Conservation (phyloP, 2,113 vertebrate genomes). For the Glaucomys volans region DNA sequence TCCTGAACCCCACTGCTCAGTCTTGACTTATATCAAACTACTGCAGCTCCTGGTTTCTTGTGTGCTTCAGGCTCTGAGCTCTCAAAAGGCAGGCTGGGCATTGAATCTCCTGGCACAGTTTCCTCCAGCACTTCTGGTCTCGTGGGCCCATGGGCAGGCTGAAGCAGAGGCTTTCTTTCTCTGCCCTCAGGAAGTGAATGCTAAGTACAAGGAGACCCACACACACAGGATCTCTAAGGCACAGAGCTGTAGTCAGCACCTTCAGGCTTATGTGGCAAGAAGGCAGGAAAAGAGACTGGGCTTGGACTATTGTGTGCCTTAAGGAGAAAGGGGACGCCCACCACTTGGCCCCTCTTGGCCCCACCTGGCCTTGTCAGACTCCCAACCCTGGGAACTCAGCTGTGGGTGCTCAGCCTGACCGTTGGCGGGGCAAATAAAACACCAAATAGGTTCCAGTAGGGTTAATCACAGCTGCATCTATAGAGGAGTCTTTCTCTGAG, state of each 20-base stretch:
- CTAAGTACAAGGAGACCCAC: neutral
- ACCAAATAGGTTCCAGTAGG: conserved; percentile 28
- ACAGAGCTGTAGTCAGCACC: neutral
- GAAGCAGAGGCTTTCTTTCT: conserved; percentile 3
- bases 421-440: conserved; percentile 66
- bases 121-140: neutral
- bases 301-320: neutral
- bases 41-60: neutral
- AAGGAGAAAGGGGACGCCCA: neutral
- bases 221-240: neutral
- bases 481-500: conserved; percentile 74
- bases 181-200: neutral
- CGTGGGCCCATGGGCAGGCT: neutral
- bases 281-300: conserved; percentile 1
- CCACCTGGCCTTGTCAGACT: neutral
- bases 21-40: neutral
- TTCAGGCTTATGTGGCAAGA: neutral
- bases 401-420: conserved; percentile 65
- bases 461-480: conserved; percentile 69
- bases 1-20: neutral
- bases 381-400: conserved; percentile 73
- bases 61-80: neutral
- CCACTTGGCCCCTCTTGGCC: conserved; percentile 19
- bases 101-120: neutral
- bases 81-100: neutral